Conservation (phyloP, 2,888 invertebrate species). For the Rhodophaea formosa region DNA sequence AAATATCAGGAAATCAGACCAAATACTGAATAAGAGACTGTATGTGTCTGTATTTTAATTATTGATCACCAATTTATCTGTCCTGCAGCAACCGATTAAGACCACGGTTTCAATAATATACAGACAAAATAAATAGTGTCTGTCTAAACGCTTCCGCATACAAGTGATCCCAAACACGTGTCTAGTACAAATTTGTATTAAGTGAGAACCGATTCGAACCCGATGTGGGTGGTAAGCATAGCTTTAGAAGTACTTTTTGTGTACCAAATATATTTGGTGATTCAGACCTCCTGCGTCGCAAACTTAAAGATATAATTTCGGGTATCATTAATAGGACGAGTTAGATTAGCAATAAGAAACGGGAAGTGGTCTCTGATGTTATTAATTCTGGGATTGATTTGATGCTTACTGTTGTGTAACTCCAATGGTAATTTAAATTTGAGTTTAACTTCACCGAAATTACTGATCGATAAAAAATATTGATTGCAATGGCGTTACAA, state of each 20-base stretch:
- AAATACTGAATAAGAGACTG: no score
- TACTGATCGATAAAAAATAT: no score
- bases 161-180: slow-evolving; percentile 41
- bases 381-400: slow-evolving; percentile 9
- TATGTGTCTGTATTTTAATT: not conserved
- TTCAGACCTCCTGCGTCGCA: slow-evolving; percentile 68
- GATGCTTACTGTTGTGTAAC: slow-evolving; percentile 7
- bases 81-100: not conserved
- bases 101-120: not conserved
- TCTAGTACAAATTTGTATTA: slow-evolving; percentile 42
- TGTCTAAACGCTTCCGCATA: slow-evolving; percentile 47
- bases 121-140: slow-evolving; percentile 26
- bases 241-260: slow-evolving; percentile 28
- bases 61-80: not conserved
- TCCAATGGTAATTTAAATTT: not conserved
- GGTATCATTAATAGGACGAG: slow-evolving; percentile 21
- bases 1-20: no score
- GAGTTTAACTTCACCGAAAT: no score
- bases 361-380: slow-evolving; percentile 1
- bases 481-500: no score
- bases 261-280: slow-evolving; percentile 52
- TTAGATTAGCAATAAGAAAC: slow-evolving; percentile 6
- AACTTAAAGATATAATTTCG: slow-evolving; percentile 33
- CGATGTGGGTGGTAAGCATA: slow-evolving; percentile 60
- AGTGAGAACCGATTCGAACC: slow-evolving; percentile 49